Evolutionary conservation across 1,140 invertebrate genomes (phyloP).

Genomic region (Hylaeus anthracinus): DNA sequence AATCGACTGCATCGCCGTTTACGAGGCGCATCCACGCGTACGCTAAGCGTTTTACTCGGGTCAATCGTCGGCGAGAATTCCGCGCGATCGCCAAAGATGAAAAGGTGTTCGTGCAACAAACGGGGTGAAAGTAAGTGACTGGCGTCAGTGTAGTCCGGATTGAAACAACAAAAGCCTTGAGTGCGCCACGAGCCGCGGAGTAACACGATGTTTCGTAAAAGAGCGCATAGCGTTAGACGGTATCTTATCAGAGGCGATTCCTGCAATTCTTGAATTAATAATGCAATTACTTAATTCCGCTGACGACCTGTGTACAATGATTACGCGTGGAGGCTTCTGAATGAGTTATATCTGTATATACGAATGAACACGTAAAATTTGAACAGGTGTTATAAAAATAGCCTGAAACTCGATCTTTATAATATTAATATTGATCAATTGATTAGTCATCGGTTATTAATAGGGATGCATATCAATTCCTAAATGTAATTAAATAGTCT

Average conservation of each 20-base stretch:
- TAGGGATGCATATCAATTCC: too few relatives aligned
- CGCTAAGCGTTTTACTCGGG: slow-evolving; percentile 18
- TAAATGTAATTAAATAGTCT: too few relatives aligned
- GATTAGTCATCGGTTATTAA: too few relatives aligned
- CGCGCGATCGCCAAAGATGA: slow-evolving; percentile 37
- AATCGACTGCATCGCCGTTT: slow-evolving; percentile 12
- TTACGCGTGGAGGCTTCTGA: neutral
- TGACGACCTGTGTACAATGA: neutral
- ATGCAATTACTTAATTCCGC: neutral
- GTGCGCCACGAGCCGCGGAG: neutral
- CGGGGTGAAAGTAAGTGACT: slow-evolving; percentile 49
- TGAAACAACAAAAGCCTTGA: slow-evolving; percentile 39
- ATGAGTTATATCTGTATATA: neutral
- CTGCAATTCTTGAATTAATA: slow-evolving; percentile 15
- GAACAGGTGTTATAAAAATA: neutral
- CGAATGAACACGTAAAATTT: neutral
- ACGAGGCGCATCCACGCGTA: slow-evolving; percentile 27
- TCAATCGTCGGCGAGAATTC: slow-evolving; percentile 31
- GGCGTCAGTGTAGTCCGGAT: slow-evolving; percentile 30
- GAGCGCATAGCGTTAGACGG: neutral
- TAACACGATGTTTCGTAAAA: slow-evolving; percentile 22
- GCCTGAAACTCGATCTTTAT: neutral
- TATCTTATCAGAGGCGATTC: slow-evolving; percentile 11
- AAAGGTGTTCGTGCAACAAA: slow-evolving; percentile 41
- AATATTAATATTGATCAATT: too few relatives aligned